Conservation (phyloP, 2,888 invertebrate species). For the Philaethria dido region DNA sequence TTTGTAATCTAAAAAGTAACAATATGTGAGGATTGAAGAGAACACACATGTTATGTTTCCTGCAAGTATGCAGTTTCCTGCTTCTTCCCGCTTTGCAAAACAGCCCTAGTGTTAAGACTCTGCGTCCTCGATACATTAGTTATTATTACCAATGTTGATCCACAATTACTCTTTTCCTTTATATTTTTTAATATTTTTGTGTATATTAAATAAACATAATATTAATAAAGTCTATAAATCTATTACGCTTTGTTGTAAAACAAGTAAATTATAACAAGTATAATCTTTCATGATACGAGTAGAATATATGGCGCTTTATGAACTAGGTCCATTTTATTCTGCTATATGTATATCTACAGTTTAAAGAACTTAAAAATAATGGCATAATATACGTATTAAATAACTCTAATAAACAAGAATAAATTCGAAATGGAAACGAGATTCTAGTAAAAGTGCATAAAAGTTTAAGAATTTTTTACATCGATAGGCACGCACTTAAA, state of each 20-base stretch:
- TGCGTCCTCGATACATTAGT: too few relatives aligned
- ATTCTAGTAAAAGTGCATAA: background rate
- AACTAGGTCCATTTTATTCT: background rate
- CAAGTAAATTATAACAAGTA: slow-evolving; percentile 10
- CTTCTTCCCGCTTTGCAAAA: too few relatives aligned
- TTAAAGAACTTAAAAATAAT: background rate
- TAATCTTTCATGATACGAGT: background rate
- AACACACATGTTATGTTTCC: background rate
- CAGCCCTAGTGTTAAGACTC: too few relatives aligned
- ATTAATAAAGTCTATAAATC: background rate
- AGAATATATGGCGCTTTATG: slow-evolving; percentile 10
- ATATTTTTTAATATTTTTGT: background rate
- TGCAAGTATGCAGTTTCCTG: too few relatives aligned
- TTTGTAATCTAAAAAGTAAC: background rate
- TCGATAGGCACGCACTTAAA: background rate
- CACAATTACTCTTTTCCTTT: too few relatives aligned
- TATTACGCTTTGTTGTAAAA: background rate
- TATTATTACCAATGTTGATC: too few relatives aligned
- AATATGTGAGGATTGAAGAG: background rate
- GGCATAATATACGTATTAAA: background rate
- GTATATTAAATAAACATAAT: background rate
- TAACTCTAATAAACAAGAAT: background rate
- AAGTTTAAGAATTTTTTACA: background rate
- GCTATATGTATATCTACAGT: background rate
- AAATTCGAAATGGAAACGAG: slow-evolving; percentile 11